Conservation (phyloP, 2,888 invertebrate species). For the Alloscopus bannaensis region DNA sequence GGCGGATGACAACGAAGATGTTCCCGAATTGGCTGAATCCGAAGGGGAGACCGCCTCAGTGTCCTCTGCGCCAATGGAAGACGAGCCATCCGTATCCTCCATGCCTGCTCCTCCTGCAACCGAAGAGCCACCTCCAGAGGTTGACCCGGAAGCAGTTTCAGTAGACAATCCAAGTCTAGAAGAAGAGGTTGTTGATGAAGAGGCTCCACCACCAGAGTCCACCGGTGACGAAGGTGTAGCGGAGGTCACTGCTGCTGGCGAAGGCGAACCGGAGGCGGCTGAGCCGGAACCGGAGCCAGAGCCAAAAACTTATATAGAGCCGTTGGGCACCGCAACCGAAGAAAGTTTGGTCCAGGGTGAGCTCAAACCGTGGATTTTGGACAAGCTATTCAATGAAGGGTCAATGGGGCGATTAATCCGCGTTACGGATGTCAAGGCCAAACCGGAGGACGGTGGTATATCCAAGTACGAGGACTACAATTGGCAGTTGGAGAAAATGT, state of each 20-base stretch:
- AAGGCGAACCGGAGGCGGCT: neutral
- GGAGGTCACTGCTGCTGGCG: neutral
- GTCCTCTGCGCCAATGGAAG: neutral
- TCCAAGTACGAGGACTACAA: conserved; percentile 38
- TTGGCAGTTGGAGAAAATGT: conserved; percentile 48
- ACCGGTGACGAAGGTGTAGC: too few relatives aligned
- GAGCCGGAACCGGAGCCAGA: conserved; percentile 31
- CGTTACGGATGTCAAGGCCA: neutral
- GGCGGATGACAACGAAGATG: conserved; percentile 35
- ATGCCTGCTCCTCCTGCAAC: neutral
- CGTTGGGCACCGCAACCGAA: conserved; percentile 35
- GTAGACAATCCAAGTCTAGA: neutral
- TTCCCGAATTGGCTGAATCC: neutral
- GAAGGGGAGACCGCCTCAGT: neutral
- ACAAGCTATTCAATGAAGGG: conserved; percentile 40
- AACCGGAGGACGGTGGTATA: conserved; percentile 19
- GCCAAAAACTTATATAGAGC: conserved; percentile 29
- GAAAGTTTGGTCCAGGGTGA: conserved; percentile 5
- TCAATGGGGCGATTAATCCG: conserved; percentile 17
- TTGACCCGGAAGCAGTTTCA: neutral
- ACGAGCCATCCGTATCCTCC: too few relatives aligned
- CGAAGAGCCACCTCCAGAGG: neutral
- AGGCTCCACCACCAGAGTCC: too few relatives aligned
- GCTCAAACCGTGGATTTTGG: conserved; percentile 24
- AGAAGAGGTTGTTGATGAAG: too few relatives aligned